Conservation (phyloP, 1,140 invertebrate genomes). For the Zophobas morio region DNA sequence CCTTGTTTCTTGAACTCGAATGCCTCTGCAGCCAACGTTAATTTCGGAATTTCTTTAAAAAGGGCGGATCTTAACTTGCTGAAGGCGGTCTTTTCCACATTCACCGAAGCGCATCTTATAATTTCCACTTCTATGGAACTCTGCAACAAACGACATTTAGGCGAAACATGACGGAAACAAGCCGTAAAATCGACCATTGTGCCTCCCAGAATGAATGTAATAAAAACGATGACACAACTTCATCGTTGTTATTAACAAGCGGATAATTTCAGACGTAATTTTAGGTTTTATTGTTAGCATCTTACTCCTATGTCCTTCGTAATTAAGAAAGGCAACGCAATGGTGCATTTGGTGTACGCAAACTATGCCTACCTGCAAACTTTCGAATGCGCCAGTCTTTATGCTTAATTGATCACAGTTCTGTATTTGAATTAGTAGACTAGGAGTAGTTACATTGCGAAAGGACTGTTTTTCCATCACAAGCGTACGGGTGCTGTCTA, state of each 20-base stretch:
- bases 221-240: constrained; percentile 5
- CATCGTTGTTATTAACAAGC: constrained; percentile 17
- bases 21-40: constrained; percentile 72
- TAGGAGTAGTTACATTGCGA: constrained; percentile 70
- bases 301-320: background rate
- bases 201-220: background rate
- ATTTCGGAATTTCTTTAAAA: constrained; percentile 71
- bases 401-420: constrained; percentile 71
- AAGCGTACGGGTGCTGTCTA: constrained; percentile 69
- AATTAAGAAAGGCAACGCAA: background rate
- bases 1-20: constrained; percentile 75
- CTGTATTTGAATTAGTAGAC: constrained; percentile 70
- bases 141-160: constrained; percentile 33
- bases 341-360: background rate
- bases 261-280: background rate
- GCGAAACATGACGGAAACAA: constrained; percentile 2
- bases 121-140: constrained; percentile 67
- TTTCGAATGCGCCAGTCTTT: constrained; percentile 72
- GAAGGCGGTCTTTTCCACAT: constrained; percentile 75
- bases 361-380: constrained; percentile 63
- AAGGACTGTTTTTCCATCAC: constrained; percentile 72
- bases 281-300: background rate
- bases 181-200: constrained; percentile 5
- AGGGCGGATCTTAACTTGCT: constrained; percentile 75
- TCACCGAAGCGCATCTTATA: constrained; percentile 71